Percentiles rank a stretch among this genome's conserved stretches.
Conservation (phyloP, 2,888 invertebrate genomes). For the Amphipoea lucens region DNA sequence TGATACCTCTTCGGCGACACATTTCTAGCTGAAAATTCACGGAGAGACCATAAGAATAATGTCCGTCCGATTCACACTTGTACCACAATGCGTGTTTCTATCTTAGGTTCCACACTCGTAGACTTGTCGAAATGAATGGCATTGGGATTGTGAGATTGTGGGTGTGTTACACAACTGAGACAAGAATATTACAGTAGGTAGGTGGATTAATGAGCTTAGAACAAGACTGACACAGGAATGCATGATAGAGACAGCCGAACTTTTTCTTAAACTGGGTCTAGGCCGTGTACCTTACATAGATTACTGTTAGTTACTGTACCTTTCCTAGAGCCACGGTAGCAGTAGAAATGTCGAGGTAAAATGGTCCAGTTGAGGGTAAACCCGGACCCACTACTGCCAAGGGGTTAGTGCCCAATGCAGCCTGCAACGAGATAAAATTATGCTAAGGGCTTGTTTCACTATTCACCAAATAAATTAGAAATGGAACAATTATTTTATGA, state of each 20-base stretch:
- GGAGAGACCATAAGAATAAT: not conserved
- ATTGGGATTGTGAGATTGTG: not conserved
- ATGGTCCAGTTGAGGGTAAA: slow-evolving; percentile 23
- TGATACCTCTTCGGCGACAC: not conserved
- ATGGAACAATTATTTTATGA: not conserved
- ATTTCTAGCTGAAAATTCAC: slow-evolving; percentile 38
- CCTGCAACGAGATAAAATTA: slow-evolving; percentile 17
- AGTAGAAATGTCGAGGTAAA: slow-evolving; percentile 36
- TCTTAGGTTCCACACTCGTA: too few species aligned
- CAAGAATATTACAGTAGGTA: not conserved
- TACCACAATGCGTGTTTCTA: not conserved
- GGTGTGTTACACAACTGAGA: not conserved
- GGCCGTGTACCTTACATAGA: not conserved
- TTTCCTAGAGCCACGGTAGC: slow-evolving; percentile 36
- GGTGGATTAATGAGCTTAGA: not conserved
- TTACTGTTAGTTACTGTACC: slow-evolving; percentile 13
- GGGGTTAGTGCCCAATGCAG: slow-evolving; percentile 36
- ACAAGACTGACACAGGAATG: not conserved
- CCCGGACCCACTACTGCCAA: slow-evolving; percentile 16
- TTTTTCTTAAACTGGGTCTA: not conserved
- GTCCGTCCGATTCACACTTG: not conserved
- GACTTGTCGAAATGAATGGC: not conserved
- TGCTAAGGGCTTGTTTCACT: not conserved
- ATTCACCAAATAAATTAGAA: not conserved
- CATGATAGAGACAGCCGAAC: not conserved